Conservation (phyloP, 2,113 vertebrate genomes). For the Ochotona princeps region DNA sequence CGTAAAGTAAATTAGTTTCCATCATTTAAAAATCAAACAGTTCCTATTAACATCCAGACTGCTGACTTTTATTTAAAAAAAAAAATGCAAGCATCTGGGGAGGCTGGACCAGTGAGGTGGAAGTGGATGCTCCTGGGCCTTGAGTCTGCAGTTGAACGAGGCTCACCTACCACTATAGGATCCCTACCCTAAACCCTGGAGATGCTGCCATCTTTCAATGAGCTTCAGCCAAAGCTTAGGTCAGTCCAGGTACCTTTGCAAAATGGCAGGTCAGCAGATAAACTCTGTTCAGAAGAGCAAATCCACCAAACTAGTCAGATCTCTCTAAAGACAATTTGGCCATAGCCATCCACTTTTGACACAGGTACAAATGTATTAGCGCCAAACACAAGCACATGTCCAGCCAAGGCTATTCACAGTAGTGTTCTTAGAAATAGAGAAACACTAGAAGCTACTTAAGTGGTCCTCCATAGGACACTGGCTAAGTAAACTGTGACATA, state of each 20-base stretch:
- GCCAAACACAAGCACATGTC: slow-evolving; percentile 31
- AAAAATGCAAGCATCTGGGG: background rate
- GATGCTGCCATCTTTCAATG: background rate
- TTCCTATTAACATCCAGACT: slow-evolving; percentile 30
- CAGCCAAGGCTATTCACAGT: background rate
- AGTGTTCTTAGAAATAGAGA: slow-evolving; percentile 55
- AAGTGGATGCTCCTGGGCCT: too few species aligned
- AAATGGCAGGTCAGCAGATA: background rate
- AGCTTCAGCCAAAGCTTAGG: background rate
- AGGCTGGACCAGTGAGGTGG: background rate
- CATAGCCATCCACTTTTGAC: slow-evolving; percentile 13
- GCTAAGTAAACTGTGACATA: slow-evolving; percentile 42
- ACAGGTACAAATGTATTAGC: slow-evolving; percentile 21
- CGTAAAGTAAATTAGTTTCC: slow-evolving; percentile 4
- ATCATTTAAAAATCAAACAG: slow-evolving; percentile 56
- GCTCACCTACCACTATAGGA: background rate
- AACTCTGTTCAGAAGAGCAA: slow-evolving; percentile 16
- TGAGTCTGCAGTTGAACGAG: too few species aligned
- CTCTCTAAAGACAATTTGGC: slow-evolving; percentile 37
- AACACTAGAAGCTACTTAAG: slow-evolving; percentile 45
- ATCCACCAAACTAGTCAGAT: slow-evolving; percentile 24
- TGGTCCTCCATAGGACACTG: slow-evolving; percentile 10
- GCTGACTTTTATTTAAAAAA: slow-evolving; percentile 49
- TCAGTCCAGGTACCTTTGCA: background rate
- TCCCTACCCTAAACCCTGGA: background rate